Conservation (phyloP, 2,797 vertebrate species). For the Hybognathus amarus region DNA sequence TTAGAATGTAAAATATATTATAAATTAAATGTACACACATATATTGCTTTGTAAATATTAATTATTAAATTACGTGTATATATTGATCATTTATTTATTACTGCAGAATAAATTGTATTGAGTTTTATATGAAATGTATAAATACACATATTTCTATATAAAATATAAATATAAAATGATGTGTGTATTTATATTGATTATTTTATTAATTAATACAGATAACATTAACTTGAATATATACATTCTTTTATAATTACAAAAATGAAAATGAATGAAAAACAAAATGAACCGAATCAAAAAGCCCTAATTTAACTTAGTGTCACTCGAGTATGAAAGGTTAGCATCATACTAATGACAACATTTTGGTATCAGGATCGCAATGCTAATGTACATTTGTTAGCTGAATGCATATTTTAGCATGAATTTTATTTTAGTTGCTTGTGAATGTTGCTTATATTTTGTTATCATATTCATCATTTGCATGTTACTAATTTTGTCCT, state of each 20-base stretch:
- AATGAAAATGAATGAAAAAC: not conserved
- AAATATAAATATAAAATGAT: not conserved
- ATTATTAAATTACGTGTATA: not conserved
- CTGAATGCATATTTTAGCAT: not conserved
- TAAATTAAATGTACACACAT: not conserved
- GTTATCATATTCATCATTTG: not conserved
- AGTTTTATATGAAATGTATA: not conserved
- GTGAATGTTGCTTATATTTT: constrained; percentile 9
- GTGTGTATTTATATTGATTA: not conserved
- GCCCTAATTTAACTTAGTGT: not conserved
- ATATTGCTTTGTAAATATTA: not conserved
- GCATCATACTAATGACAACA: not conserved
- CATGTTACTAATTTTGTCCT: constrained; percentile 56
- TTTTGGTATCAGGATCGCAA: not conserved
- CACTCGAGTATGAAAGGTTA: not conserved
- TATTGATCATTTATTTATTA: not conserved
- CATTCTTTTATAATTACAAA: not conserved
- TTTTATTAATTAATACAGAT: not conserved
- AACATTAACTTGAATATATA: not conserved
- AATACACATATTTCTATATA: not conserved
- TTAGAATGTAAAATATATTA: not conserved
- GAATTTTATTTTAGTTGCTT: constrained; percentile 1
- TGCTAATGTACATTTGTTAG: not conserved
- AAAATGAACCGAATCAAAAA: not conserved
- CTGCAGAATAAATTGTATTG: not conserved